Evolutionary conservation across 2,113 vertebrate species (phyloP).

Genomic region (Callospermophilus lateralis): DNA sequence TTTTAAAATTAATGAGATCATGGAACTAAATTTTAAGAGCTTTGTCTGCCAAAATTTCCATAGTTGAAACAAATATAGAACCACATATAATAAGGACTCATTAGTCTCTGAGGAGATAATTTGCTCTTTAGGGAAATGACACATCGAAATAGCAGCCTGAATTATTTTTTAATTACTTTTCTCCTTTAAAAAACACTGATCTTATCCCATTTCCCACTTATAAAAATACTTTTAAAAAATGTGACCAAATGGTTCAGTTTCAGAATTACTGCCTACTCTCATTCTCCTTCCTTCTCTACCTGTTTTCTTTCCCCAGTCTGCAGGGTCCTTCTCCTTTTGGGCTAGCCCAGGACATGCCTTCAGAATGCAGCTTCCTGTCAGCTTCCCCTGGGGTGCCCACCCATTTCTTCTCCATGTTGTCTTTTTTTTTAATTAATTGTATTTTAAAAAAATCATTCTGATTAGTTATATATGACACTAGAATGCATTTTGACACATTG

Average conservation of each 20-base stretch:
- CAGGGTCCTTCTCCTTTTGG: neutral
- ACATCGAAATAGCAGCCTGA: conserved; percentile 48
- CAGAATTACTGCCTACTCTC: neutral
- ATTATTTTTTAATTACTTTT: conserved; percentile 73
- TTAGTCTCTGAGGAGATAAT: conserved; percentile 65
- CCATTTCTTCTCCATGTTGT: neutral
- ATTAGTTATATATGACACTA: no score
- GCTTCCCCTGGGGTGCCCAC: no score
- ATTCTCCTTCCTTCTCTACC: neutral
- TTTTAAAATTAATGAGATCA: conserved; percentile 47
- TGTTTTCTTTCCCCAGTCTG: neutral
- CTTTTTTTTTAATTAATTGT: no score
- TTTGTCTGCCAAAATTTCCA: conserved; percentile 65
- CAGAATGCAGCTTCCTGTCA: neutral
- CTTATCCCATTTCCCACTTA: conserved; percentile 23
- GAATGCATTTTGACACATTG: no score
- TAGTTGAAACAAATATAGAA: conserved; percentile 71
- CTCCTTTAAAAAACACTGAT: neutral
- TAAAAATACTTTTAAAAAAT: conserved; percentile 44
- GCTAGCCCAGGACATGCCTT: neutral
- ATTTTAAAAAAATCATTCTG: neutral
- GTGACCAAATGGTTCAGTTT: neutral
- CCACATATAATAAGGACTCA: conserved; percentile 58
- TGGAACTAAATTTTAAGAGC: conserved; percentile 67
- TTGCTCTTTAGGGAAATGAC: conserved; percentile 57